Conservation (phyloP, 2,888 invertebrate genomes). For the Taphrorychus bicolor region DNA sequence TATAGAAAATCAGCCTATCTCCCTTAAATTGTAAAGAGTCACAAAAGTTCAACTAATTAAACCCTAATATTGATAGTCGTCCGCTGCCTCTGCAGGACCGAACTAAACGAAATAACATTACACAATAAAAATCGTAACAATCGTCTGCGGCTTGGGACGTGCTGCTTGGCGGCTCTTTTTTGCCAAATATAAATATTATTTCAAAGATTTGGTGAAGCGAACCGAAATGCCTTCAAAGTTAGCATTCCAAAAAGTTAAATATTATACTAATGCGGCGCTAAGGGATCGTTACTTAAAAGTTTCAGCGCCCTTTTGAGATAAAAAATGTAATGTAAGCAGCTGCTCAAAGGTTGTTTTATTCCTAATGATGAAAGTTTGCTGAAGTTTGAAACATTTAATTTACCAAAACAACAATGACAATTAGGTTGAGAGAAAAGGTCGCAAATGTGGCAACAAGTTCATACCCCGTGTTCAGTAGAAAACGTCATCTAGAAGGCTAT, state of each 20-base stretch:
- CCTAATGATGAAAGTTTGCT: neutral
- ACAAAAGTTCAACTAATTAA: too few relatives aligned
- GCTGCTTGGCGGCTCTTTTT: neutral
- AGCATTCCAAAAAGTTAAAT: neutral
- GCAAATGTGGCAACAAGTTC: neutral
- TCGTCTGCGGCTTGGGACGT: too few relatives aligned
- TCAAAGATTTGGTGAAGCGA: too few relatives aligned
- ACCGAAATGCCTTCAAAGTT: neutral
- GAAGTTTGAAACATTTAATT: neutral
- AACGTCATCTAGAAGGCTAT: too few relatives aligned
- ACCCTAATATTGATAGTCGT: too few relatives aligned
- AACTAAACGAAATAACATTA: too few relatives aligned
- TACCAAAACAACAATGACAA: neutral
- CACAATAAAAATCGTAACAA: too few relatives aligned
- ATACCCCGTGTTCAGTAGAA: too few relatives aligned
- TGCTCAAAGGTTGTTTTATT: neutral
- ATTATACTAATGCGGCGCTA: neutral
- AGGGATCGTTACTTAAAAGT: slow-evolving; percentile 1
- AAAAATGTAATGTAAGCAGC: neutral
- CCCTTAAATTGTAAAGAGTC: too few relatives aligned
- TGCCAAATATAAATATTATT: neutral
- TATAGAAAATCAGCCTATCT: too few relatives aligned
- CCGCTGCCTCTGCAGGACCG: neutral
- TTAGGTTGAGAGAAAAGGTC: neutral
- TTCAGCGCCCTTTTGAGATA: neutral